Evolutionary conservation across 2,797 vertebrate genomes (phyloP).

Genomic region (Fringilla coelebs): DNA sequence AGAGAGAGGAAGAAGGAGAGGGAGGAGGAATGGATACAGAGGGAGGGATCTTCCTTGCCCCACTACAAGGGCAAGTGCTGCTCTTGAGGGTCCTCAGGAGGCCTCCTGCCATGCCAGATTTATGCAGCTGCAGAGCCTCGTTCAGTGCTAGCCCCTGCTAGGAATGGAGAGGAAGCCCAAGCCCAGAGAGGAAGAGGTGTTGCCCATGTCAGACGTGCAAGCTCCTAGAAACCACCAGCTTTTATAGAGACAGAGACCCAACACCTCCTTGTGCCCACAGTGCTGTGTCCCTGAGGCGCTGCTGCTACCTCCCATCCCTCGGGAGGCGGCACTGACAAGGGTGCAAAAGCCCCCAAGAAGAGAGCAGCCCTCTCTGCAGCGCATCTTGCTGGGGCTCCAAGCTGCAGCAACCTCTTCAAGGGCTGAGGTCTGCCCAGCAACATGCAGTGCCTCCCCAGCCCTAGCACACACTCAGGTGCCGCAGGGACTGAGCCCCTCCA

Average conservation of each 20-base stretch:
- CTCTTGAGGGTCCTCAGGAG: background rate
- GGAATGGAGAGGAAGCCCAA: background rate
- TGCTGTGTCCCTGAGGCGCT: fast-evolving
- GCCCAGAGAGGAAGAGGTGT: background rate
- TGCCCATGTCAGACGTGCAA: background rate
- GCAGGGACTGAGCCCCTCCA: background rate
- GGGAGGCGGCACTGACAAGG: fast-evolving
- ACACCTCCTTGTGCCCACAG: background rate
- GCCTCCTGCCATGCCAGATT: background rate
- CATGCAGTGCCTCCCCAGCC: background rate
- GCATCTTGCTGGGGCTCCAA: background rate
- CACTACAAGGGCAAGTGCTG: background rate
- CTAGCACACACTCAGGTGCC: background rate
- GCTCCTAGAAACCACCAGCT: background rate
- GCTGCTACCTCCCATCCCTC: background rate
- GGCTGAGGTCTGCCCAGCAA: background rate
- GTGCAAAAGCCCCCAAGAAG: background rate
- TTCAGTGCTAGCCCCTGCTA: background rate
- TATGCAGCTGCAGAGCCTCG: background rate
- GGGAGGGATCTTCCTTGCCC: background rate
- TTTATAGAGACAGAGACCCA: background rate
- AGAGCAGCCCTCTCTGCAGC: background rate
- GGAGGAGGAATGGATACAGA: background rate
- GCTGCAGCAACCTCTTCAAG: background rate
- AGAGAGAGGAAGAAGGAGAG: background rate